phyloP scores from a whole-genome alignment of 1,140 invertebrate genomes.

The Drosophila mauritiana region DNA sequence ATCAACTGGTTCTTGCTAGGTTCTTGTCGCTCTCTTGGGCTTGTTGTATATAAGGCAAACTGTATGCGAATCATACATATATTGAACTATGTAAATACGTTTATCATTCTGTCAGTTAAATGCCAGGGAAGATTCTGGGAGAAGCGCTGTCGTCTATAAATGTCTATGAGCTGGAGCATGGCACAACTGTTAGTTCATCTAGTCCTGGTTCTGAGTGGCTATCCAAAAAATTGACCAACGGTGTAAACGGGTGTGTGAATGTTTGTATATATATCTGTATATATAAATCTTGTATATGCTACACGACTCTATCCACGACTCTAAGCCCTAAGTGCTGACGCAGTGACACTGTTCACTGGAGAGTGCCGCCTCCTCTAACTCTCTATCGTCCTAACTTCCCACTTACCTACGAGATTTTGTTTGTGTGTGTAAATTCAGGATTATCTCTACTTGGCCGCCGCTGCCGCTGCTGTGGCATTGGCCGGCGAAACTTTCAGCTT shows the following conservation, averaged over 20 bases:
- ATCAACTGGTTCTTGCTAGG: slow-evolving; percentile 26
- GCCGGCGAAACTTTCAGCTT: slow-evolving; percentile 72
- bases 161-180: slow-evolving; percentile 49
- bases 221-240: slow-evolving; percentile 46
- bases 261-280: slow-evolving; percentile 62
- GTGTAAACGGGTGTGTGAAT: slow-evolving; percentile 22
- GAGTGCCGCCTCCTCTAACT: slow-evolving; percentile 23
- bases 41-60: slow-evolving; percentile 82
- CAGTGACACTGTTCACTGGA: slow-evolving; percentile 15
- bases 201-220: slow-evolving; percentile 20
- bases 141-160: slow-evolving; percentile 17
- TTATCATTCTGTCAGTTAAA: slow-evolving; percentile 44
- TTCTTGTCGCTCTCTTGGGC: slow-evolving; percentile 30
- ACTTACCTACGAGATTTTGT: slow-evolving; percentile 57
- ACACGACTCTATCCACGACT: slow-evolving; percentile 60
- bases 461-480: slow-evolving; percentile 61
- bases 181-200: slow-evolving; percentile 42
- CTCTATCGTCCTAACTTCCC: slow-evolving; percentile 13
- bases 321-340: slow-evolving; percentile 43
- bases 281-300: slow-evolving; percentile 77
- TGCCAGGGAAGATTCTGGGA: slow-evolving; percentile 66
- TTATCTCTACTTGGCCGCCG: slow-evolving; percentile 68
- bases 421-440: slow-evolving; percentile 38
- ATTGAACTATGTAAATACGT: slow-evolving; percentile 82
- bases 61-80: slow-evolving; percentile 77